A percentile compares a stretch with the other conserved stretches of the same genome.
These are phyloP conservation scores for Formica exsecta DNA, from an alignment of 1,140 invertebrate species.

Conservation along the genomic window DNA sequence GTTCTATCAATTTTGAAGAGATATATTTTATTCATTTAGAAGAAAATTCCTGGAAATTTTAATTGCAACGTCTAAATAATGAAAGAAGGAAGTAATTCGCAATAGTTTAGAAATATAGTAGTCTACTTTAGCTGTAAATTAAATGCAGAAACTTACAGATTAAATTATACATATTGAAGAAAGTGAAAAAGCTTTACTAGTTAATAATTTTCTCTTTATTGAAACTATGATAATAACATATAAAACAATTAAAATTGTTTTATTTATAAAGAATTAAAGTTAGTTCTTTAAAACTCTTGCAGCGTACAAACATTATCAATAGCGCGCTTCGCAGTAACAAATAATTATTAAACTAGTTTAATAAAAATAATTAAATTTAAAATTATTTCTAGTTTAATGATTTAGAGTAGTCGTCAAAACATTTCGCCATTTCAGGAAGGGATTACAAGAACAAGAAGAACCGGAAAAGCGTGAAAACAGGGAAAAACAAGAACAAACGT, in stretches of 20 bases:
- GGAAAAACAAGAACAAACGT: slow-evolving; percentile 49
- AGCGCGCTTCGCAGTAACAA: not conserved
- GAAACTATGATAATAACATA: slow-evolving; percentile 6
- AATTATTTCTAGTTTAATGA: not conserved
- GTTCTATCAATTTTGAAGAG: not conserved
- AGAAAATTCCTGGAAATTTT: slow-evolving; percentile 7
- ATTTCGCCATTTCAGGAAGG: not conserved
- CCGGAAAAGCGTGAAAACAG: not conserved
- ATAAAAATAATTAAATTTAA: not conserved
- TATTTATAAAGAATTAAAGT: not conserved
- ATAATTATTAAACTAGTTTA: slow-evolving; percentile 25
- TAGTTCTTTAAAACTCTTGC: not conserved
- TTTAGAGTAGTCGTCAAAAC: slow-evolving; percentile 2
- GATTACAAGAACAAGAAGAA: not conserved
- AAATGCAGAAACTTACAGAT: slow-evolving; percentile 11
- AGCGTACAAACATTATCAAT: not conserved
- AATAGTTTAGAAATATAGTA: slow-evolving; percentile 16
- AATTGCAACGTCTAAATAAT: not conserved
- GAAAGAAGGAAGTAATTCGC: slow-evolving; percentile 29
- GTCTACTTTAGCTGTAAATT: slow-evolving; percentile 1
- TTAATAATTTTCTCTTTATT: slow-evolving; percentile 22
- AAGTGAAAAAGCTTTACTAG: slow-evolving; percentile 32
- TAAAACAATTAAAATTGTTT: slow-evolving; percentile 9
- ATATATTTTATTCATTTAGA: not conserved
- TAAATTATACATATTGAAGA: slow-evolving; percentile 46